These are phyloP conservation scores for Parotia lawesii DNA, from an alignment of 2,113 vertebrate species.

Conservation along the genomic window DNA sequence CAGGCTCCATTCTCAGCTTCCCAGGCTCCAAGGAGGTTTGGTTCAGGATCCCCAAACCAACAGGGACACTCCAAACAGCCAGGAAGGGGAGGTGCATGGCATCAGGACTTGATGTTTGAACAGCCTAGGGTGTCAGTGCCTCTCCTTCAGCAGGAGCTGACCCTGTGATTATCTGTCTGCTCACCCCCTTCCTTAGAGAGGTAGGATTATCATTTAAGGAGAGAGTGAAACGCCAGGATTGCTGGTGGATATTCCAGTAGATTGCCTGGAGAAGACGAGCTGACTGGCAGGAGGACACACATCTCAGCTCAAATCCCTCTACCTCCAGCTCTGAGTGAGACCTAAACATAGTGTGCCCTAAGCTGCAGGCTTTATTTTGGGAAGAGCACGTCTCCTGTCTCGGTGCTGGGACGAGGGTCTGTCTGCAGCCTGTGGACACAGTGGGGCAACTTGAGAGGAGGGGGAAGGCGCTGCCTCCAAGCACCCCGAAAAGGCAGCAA, in stretches of 20 bases:
- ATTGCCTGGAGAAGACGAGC: neutral
- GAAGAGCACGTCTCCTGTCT: neutral
- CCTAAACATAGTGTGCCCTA: fast-evolving
- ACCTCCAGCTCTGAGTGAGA: neutral
- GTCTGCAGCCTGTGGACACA: neutral
- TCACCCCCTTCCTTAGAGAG: neutral
- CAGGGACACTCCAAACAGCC: neutral
- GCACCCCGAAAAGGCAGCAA: neutral
- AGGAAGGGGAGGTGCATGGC: neutral
- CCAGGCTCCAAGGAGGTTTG: neutral
- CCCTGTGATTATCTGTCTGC: neutral
- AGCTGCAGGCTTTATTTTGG: neutral
- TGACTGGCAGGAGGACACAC: neutral
- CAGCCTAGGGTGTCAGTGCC: fast-evolving
- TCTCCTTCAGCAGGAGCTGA: neutral
- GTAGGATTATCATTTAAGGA: neutral
- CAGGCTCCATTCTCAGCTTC: neutral
- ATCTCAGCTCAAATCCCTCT: neutral
- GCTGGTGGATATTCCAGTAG: neutral
- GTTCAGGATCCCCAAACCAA: neutral
- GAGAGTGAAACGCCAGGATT: neutral
- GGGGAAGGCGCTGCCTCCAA: neutral
- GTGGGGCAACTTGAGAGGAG: neutral
- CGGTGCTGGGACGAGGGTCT: neutral
- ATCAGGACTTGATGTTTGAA: neutral